phyloP scores from a whole-genome alignment of 2,113 vertebrate species.

The Nicator chloris region DNA sequence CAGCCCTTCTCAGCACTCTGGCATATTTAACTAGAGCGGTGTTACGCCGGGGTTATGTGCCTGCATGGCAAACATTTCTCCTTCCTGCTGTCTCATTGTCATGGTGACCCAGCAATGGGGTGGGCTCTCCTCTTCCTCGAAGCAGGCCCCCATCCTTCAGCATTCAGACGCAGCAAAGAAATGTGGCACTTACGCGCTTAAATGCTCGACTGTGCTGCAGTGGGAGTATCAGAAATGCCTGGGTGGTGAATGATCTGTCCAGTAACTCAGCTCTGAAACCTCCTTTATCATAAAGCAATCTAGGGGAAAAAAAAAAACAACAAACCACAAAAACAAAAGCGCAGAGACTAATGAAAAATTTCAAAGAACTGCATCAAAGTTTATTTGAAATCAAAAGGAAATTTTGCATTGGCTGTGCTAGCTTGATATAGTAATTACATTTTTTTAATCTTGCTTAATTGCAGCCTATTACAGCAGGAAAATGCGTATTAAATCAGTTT shows the following conservation, averaged over 20 bases:
- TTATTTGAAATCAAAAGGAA: neutral
- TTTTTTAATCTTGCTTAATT: neutral
- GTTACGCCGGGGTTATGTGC: slow-evolving; percentile 42
- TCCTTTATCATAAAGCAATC: neutral
- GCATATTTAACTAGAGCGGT: slow-evolving; percentile 47
- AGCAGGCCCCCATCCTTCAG: neutral
- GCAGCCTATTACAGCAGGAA: neutral
- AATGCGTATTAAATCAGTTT: neutral
- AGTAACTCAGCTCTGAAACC: neutral
- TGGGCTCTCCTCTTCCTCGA: neutral
- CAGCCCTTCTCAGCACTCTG: slow-evolving; percentile 1
- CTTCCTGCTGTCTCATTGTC: slow-evolving; percentile 63
- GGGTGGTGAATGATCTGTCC: neutral
- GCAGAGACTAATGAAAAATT: neutral
- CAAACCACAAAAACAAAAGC: no score
- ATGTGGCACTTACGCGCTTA: slow-evolving; percentile 74
- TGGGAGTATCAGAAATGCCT: slow-evolving; percentile 10
- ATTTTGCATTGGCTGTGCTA: neutral
- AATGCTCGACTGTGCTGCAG: slow-evolving; percentile 50
- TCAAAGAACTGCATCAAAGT: neutral
- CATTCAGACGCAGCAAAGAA: slow-evolving; percentile 68
- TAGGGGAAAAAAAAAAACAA: no score
- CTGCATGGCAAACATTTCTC: slow-evolving; percentile 68
- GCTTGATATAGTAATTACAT: neutral
- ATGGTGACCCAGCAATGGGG: slow-evolving; percentile 59